Evolutionary conservation across 2,888 invertebrate genomes (phyloP), one percentile per base, ranked within the genome.

Genomic region (Lithophane semibrunnea): DNA sequence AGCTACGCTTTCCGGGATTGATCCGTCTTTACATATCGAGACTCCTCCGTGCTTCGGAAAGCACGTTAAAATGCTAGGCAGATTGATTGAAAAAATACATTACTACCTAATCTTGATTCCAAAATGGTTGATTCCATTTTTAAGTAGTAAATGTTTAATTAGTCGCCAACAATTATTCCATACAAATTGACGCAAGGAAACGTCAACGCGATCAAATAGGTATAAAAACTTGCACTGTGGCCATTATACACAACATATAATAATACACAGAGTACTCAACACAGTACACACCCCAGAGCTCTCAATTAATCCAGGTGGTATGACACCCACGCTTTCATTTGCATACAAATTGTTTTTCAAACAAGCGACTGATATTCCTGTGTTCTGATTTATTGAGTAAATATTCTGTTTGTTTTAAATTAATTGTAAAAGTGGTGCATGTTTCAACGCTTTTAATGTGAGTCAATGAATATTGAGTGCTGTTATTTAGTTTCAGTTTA

Each of bases 311-410:
- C 37, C 54, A 49, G 61, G 65, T 72, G 63, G 71, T 61, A 71
- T 54, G 24, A 73, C 71, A 74, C 42, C 71, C 63, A 58, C 69
- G 56, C 18, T 21, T 64, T 68, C 64, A 79, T 86, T 86, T 80
- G 76, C 83, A 86, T 86, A 18, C 69, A 86, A 86, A 86, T 86
- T 79, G 80, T 76, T 86, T 82, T 74, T 68, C 68, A 79, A 84
- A 79, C 54, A 68, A 58, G 47, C 42, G 47, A 64, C 16, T 37
- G 54, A 60, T 61, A 60, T 58, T 47, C 24, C 42, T 66, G 49
- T 72, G n/a, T 56, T 67, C 13, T 63, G 73, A 86, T 83, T 74
- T 74, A 73, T 71, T 70, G 47, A 49, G 71, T 44, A 64, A 83
- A 79, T 65, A 86, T 58, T 54, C 18, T 2, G 37, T 73, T 76